These are phyloP conservation scores for Poliocrania exsul DNA, from an alignment of 2,797 vertebrate genomes.

Conservation along the genomic window DNA sequence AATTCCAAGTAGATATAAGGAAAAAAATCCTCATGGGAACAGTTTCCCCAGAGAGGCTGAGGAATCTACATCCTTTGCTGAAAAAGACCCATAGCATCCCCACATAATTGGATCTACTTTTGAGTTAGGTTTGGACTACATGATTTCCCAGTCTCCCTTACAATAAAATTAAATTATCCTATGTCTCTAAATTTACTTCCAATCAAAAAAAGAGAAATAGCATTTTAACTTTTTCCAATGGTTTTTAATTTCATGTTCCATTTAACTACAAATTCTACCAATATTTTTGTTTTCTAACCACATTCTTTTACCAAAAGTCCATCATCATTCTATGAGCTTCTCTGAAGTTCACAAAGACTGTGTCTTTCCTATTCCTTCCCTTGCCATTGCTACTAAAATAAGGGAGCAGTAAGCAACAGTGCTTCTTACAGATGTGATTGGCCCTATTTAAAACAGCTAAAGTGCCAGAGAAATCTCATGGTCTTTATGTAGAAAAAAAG, in stretches of 20 bases:
- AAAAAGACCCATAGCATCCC: neutral
- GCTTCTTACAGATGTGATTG: neutral
- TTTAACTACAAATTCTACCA: neutral
- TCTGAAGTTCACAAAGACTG: neutral
- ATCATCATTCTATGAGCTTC: neutral
- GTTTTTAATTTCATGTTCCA: neutral
- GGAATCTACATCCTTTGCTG: neutral
- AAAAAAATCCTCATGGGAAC: neutral
- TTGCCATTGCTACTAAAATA: neutral
- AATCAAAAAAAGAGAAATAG: neutral
- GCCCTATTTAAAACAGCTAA: neutral
- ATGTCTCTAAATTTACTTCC: neutral
- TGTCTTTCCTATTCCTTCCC: neutral
- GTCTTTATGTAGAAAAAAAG: neutral
- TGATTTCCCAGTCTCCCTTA: neutral
- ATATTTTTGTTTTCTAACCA: neutral
- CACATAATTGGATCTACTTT: neutral
- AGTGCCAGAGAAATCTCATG: neutral
- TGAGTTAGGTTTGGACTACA: neutral
- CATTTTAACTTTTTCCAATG: neutral
- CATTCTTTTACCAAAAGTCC: neutral
- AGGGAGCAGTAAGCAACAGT: neutral
- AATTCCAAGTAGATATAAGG: neutral
- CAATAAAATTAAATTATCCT: neutral
- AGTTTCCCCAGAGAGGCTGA: neutral